Evolutionary conservation across 1,140 invertebrate species (phyloP), one percentile per base, ranked within the genome.

Genomic region (Lamellibrachia luymesi): DNA sequence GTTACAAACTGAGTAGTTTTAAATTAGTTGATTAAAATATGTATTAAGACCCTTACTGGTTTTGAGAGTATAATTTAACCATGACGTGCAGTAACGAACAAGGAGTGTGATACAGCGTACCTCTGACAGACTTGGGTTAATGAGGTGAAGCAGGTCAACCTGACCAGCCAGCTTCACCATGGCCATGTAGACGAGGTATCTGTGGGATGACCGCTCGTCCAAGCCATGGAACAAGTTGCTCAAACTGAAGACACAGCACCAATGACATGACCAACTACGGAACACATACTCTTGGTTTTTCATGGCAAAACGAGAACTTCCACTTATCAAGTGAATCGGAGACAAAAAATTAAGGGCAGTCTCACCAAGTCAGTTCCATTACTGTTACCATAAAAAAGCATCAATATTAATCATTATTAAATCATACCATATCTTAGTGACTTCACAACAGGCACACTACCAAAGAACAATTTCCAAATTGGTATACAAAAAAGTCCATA

Each of bases 121-220:
- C 94, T 96, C 95, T 22, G 95, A 94, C 51, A 97, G 90, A 94
- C 97, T 95, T 92, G 96, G 95, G 49, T 95, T 95, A 22, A 99
- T 98, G 93, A 98, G 97, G 94, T 97, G 97, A 0, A 99, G 97
- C 95, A 98, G 98, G 93, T 98, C 98, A 51, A 98, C 98, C 94
- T 98, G 97, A 51, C 98, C 98, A 7, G 98, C 98, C 92, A 99
- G 97, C 96, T 98, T 97, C 38, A 99, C 97, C 94, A 99, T 97
- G 95, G 98, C 98, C 94, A 98, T 98, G 96, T 99, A 99, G 7
- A 99, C 98, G 96, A 98, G 98, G 96, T 99, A 99, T 80, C 98
- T 97, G 95, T 99, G 97, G 0, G 98, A 97, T 17, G 98, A 98
- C 94, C 97, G 97, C 94, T 98, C 97, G 94, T 98, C 98, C 92